These are phyloP conservation scores for Rhorus exstirpatorius DNA, from an alignment of 2,888 invertebrate species.

Conservation along the genomic window DNA sequence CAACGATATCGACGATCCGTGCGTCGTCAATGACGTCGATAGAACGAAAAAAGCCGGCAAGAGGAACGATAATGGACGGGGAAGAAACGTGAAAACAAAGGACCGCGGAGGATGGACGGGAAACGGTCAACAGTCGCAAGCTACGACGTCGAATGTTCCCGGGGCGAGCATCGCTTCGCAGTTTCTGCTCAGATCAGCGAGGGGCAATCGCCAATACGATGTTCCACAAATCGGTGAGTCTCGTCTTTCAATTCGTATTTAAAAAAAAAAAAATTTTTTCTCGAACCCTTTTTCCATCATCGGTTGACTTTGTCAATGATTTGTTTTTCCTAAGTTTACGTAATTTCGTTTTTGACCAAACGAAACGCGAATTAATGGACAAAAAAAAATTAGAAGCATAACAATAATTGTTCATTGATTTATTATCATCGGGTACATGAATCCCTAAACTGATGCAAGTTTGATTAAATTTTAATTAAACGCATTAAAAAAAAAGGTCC, in stretches of 20 bases:
- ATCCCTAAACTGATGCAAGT: too few relatives aligned
- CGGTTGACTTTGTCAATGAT: too few relatives aligned
- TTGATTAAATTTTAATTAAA: too few relatives aligned
- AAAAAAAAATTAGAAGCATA: too few relatives aligned
- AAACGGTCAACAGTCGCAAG: constrained; percentile 79
- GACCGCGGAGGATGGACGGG: constrained; percentile 87
- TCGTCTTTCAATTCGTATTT: constrained; percentile 1
- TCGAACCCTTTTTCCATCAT: too few relatives aligned
- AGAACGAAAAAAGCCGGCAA: constrained; percentile 39
- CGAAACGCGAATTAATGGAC: too few relatives aligned
- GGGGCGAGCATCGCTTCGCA: constrained; percentile 89
- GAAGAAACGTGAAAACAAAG: constrained; percentile 82
- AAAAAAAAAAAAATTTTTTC: too few relatives aligned
- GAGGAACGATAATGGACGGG: constrained; percentile 63
- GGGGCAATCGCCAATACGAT: constrained; percentile 90
- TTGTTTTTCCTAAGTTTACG: too few relatives aligned
- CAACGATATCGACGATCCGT: constrained; percentile 57
- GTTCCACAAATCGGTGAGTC: constrained; percentile 94
- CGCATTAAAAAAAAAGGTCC: too few relatives aligned
- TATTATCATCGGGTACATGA: too few relatives aligned
- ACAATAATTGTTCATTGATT: too few relatives aligned
- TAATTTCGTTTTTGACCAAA: too few relatives aligned
- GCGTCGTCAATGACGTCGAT: constrained; percentile 32
- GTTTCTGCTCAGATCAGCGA: constrained; percentile 92
- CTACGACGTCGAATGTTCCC: constrained; percentile 69